phyloP scores from a whole-genome alignment of 2,888 invertebrate genomes.

The Thereva unica region DNA sequence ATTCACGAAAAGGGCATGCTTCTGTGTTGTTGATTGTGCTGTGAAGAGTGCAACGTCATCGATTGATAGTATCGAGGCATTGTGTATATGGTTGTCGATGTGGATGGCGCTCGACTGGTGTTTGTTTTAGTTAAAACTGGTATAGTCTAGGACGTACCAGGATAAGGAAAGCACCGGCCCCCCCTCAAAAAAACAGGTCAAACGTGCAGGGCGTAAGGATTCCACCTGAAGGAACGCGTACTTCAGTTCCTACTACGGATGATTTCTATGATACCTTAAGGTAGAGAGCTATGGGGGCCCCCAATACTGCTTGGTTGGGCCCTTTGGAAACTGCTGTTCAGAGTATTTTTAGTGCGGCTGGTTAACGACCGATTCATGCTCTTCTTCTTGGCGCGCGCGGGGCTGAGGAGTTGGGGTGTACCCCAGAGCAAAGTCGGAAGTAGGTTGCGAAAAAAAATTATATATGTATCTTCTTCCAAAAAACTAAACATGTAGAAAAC shows the following conservation, averaged over 20 bases:
- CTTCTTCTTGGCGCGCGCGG: too few species aligned
- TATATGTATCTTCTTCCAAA: constrained; percentile 1
- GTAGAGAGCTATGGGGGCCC: too few species aligned
- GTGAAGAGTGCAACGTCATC: background rate
- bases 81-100: background rate
- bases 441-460: constrained; percentile 18
- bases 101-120: constrained; percentile 3
- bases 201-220: background rate
- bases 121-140: constrained; percentile 3
- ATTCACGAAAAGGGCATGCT: background rate
- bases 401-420: too few species aligned
- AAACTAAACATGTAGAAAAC: constrained; percentile 4
- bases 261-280: too few species aligned
- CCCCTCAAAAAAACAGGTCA: constrained; percentile 15
- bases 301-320: too few species aligned
- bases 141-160: constrained; percentile 13
- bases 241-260: too few species aligned
- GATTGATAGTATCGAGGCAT: background rate
- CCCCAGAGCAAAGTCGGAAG: constrained; percentile 1
- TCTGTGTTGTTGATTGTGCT: background rate
- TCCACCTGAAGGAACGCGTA: too few species aligned
- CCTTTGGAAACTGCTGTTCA: too few species aligned
- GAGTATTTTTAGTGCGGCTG: too few species aligned
- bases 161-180: constrained; percentile 24
- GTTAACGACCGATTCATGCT: too few species aligned